Evolutionary conservation across 2,888 invertebrate species (phyloP).

Genomic region (Cryptus viduatorius): DNA sequence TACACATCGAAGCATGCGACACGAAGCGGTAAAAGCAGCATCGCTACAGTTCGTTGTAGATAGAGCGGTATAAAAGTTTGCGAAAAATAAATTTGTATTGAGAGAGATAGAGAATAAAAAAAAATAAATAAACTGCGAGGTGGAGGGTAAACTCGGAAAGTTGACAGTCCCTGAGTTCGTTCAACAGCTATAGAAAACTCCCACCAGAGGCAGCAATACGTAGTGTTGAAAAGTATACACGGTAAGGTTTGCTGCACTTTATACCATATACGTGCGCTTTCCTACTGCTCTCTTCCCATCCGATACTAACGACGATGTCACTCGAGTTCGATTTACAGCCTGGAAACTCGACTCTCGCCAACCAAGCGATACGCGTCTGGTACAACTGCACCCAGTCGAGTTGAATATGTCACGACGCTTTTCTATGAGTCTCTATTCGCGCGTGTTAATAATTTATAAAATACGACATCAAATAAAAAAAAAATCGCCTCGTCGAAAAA

Average conservation of each 20-base stretch:
- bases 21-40: neutral
- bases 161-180: neutral
- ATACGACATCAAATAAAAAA: neutral
- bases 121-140: neutral
- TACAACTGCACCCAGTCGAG: slow-evolving; percentile 22
- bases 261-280: neutral
- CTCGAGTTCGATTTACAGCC: slow-evolving; percentile 46
- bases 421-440: too few relatives aligned
- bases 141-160: neutral
- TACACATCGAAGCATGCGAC: neutral
- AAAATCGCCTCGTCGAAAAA: too few relatives aligned
- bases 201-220: neutral
- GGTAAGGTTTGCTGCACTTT: neutral
- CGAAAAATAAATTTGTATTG: neutral
- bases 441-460: neutral
- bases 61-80: neutral
- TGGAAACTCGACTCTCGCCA: slow-evolving; percentile 17
- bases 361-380: neutral
- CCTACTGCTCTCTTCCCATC: slow-evolving; percentile 19
- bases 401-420: neutral
- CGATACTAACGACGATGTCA: slow-evolving; percentile 57
- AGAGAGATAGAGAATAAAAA: neutral
- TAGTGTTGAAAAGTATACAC: slow-evolving; percentile 7
- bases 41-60: neutral
- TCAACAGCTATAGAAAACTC: neutral